Conservation (phyloP, 53 echinoderm and acorn worm species). For the Apostichopus leukothele region DNA sequence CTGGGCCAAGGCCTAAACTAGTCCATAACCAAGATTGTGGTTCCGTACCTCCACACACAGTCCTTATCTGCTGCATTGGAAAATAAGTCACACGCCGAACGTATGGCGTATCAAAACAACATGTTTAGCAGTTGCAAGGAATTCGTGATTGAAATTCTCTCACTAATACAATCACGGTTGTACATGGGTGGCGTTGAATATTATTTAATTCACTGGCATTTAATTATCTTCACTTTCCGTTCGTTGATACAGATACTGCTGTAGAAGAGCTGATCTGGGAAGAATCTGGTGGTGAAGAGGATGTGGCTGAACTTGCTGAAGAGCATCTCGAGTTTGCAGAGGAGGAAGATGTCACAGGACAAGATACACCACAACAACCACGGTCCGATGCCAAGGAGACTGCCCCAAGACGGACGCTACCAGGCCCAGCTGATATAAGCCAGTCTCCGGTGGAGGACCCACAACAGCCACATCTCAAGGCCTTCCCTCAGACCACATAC, state of each 20-base stretch:
- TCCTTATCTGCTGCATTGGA: too few relatives aligned
- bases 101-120: too few relatives aligned
- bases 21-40: too few relatives aligned
- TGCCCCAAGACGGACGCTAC: constrained; percentile 11
- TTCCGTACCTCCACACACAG: too few relatives aligned
- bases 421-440: constrained; percentile 21
- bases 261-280: constrained; percentile 35
- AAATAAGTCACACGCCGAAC: too few relatives aligned
- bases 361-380: background rate
- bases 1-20: too few relatives aligned
- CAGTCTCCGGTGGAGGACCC: background rate
- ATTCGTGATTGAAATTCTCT: too few relatives aligned
- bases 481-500: constrained; percentile 1
- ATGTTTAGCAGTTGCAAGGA: too few relatives aligned
- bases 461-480: too few relatives aligned
- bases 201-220: too few relatives aligned
- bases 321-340: constrained; percentile 2
- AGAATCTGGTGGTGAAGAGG: constrained; percentile 10
- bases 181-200: too few relatives aligned
- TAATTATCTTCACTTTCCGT: background rate
- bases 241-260: constrained; percentile 10
- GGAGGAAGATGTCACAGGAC: constrained; percentile 7
- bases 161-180: too few relatives aligned
- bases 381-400: background rate
- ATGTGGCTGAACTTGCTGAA: background rate